These are phyloP conservation scores for Reinhardtius hippoglossoides DNA, from an alignment of 2,113 vertebrate species.

Conservation along the genomic window DNA sequence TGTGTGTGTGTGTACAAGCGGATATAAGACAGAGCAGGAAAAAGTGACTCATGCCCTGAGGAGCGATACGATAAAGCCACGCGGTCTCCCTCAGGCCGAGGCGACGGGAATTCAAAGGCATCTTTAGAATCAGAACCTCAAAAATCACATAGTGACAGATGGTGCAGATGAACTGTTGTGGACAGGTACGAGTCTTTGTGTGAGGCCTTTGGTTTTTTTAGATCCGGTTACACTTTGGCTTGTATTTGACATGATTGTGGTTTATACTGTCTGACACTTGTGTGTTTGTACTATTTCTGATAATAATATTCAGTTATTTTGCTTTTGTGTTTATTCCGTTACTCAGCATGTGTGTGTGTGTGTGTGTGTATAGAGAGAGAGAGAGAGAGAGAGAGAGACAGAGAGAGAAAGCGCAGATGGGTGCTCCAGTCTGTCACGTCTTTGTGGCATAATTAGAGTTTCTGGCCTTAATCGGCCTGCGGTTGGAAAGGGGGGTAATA, in stretches of 20 bases:
- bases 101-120: neutral
- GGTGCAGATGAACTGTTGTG: constrained; percentile 18
- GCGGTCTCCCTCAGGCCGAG: neutral
- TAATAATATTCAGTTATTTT: constrained; percentile 1
- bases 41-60: neutral
- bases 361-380: constrained; percentile 18
- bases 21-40: neutral
- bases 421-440: constrained; percentile 75
- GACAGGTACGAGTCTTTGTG: constrained; percentile 32
- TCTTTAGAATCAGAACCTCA: constrained; percentile 12
- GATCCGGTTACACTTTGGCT: constrained; percentile 1
- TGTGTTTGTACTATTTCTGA: neutral
- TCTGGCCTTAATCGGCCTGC: constrained; percentile 80
- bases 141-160: constrained; percentile 30
- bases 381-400: neutral
- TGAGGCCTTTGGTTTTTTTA: neutral
- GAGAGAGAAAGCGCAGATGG: constrained; percentile 73
- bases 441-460: constrained; percentile 78
- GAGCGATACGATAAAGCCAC: neutral
- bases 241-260: neutral
- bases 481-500: constrained; percentile 34
- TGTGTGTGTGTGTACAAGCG: too few relatives aligned
- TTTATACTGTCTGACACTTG: neutral
- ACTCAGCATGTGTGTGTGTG: constrained; percentile 15
- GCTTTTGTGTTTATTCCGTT: constrained; percentile 23